Evolutionary conservation across 2,888 invertebrate genomes (phyloP).

Genomic region (Nezara viridula): DNA sequence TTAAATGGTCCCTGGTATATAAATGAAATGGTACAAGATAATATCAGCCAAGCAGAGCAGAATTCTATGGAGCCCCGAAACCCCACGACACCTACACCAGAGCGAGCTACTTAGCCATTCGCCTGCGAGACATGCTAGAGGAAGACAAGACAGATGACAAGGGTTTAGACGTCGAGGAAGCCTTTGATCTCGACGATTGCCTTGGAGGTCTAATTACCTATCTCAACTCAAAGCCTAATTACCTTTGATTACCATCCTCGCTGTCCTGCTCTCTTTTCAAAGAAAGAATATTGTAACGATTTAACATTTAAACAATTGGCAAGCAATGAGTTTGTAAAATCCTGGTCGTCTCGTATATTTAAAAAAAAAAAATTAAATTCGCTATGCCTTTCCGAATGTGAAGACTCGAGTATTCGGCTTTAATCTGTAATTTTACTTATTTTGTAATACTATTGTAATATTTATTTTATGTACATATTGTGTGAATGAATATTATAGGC

Average conservation of each 20-base stretch:
- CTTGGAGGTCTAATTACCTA: slow-evolving; percentile 7
- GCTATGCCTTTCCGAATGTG: no score
- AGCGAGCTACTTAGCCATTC: background rate
- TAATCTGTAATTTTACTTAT: no score
- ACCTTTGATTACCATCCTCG: background rate
- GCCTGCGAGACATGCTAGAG: background rate
- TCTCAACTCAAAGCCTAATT: slow-evolving; percentile 20
- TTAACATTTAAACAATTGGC: background rate
- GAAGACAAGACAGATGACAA: slow-evolving; percentile 20
- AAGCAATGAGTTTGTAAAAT: background rate
- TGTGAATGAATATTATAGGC: no score
- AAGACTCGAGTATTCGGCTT: no score
- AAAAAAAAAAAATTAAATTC: no score
- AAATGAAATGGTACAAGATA: background rate
- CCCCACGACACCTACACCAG: background rate
- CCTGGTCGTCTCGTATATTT: no score
- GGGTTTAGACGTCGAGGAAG: background rate
- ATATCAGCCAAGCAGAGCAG: background rate
- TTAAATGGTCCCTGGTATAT: no score
- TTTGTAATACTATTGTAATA: no score
- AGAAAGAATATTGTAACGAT: background rate
- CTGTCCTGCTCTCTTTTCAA: background rate
- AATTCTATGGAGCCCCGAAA: background rate
- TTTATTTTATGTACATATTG: no score
- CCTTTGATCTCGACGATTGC: slow-evolving; percentile 14